Base-by-base conservation (phyloP, 2,113 vertebrate species). In the Dolichotis patagonum region DNA sequence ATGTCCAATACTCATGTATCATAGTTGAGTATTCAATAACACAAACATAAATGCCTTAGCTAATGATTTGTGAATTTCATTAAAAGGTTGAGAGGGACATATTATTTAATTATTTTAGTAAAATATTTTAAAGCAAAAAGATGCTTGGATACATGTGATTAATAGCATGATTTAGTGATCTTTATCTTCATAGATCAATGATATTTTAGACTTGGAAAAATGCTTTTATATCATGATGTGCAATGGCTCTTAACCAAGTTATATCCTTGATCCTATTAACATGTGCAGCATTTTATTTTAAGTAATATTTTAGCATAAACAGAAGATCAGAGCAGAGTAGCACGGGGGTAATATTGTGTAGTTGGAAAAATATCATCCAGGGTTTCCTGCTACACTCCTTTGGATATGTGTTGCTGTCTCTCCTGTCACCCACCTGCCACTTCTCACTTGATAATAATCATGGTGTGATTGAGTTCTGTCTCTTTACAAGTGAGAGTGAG, bases 171-270 rank as follows among this genome's bases (percentile, higher is more conserved):
- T 30, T 30, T 60, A 92, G 90, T 30, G 67, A 52, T 92, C 14
- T 46, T 88, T 80, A 2, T 95, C 9, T 52, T 94, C 8, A 49
- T 19, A 94, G 16, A 86, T 8, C 8, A 14, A 49, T 20, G 73
- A 65, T 69, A 35, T 80, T 67, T 58, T 95, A 90, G 26, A 49
- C 46, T 89, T 77, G 20, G 2, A 90, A 85, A 96, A 56, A 67
- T 35, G 84, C 35, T 69, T 60, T 90, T 8, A 96, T 6, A 52
- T 90, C 20, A 62, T 67, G 3, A 67, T 67, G 26, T 58, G 14
- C 52, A 87, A 8, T 92, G 32, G 3, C 49, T 90, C 81, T 89
- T 65, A 67, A 67, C 12, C 26, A 91, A 26, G 32, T n/a, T 73
- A 56, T 80, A 16, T 5, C 20, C 2, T 87, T 58, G 67, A 10